Conservation (phyloP, 1,140 invertebrate species). For the Drosophila rufa region DNA sequence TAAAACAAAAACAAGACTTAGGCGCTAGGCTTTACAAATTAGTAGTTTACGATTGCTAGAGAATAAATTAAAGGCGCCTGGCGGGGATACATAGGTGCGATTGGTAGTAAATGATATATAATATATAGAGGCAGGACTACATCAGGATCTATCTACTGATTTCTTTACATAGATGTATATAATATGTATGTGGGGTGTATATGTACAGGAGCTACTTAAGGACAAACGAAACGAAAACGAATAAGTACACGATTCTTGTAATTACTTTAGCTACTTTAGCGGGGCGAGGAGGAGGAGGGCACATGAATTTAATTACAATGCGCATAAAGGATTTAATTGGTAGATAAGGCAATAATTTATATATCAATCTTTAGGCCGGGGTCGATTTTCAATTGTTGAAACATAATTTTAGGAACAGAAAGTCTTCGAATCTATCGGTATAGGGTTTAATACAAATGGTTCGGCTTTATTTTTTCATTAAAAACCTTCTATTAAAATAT, state of each 20-base stretch:
- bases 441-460: background rate
- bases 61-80: conserved; percentile 68
- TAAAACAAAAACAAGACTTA: conserved; percentile 62
- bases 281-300: conserved; percentile 5
- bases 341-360: conserved; percentile 27
- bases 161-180: conserved; percentile 42
- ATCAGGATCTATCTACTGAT: conserved; percentile 38
- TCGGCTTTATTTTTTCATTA: background rate
- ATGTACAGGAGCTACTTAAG: conserved; percentile 68
- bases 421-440: background rate
- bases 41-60: conserved; percentile 66
- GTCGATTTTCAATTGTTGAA: conserved; percentile 5
- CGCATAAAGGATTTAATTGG: conserved; percentile 41
- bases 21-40: conserved; percentile 56
- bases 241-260: conserved; percentile 77
- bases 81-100: conserved; percentile 14
- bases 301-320: conserved; percentile 76
- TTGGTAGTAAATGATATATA: conserved; percentile 34
- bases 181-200: conserved; percentile 27
- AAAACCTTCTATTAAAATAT: background rate
- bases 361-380: background rate
- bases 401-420: conserved; percentile 10
- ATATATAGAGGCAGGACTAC: conserved; percentile 28
- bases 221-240: conserved; percentile 74
- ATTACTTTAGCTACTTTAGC: conserved; percentile 70